These are phyloP conservation scores for Cynodonichthys magdalenae DNA, from an alignment of 2,797 vertebrate species.

Conservation along the genomic window DNA sequence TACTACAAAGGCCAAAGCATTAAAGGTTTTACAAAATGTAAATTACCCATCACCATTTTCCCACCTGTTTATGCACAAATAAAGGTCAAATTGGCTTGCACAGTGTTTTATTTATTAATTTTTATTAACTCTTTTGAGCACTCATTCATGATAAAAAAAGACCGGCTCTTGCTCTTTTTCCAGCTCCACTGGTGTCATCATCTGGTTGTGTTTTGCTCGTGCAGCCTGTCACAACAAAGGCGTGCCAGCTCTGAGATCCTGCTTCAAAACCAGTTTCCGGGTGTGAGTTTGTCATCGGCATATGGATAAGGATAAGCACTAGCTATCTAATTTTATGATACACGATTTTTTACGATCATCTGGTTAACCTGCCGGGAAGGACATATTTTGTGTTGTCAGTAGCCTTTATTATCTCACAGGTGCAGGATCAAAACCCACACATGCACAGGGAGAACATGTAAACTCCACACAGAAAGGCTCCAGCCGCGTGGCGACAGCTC, in stretches of 20 bases:
- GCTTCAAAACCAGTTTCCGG: slow-evolving; percentile 40
- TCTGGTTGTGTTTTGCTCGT: slow-evolving; percentile 57
- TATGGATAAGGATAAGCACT: slow-evolving; percentile 14
- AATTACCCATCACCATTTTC: slow-evolving; percentile 10
- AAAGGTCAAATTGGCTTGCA: background rate
- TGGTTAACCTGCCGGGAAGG: background rate
- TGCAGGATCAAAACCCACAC: no score
- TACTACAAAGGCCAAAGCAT: background rate
- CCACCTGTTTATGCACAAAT: background rate
- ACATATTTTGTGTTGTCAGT: no score
- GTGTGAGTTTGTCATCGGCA: slow-evolving; percentile 45
- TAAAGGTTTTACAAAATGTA: background rate
- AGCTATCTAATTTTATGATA: slow-evolving; percentile 8
- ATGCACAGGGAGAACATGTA: no score
- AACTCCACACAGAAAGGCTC: no score
- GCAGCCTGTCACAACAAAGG: slow-evolving; percentile 60
- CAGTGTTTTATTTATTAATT: background rate
- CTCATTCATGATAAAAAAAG: slow-evolving; percentile 50
- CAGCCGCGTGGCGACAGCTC: no score
- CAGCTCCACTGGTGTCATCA: slow-evolving; percentile 62
- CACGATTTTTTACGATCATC: slow-evolving; percentile 1
- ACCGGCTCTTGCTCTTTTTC: slow-evolving; percentile 41
- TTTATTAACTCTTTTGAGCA: slow-evolving; percentile 40
- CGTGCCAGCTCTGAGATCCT: slow-evolving; percentile 50
- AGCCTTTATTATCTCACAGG: no score